Evolutionary conservation across 2,113 vertebrate species (phyloP).

Genomic region (Clarias gariepinus): DNA sequence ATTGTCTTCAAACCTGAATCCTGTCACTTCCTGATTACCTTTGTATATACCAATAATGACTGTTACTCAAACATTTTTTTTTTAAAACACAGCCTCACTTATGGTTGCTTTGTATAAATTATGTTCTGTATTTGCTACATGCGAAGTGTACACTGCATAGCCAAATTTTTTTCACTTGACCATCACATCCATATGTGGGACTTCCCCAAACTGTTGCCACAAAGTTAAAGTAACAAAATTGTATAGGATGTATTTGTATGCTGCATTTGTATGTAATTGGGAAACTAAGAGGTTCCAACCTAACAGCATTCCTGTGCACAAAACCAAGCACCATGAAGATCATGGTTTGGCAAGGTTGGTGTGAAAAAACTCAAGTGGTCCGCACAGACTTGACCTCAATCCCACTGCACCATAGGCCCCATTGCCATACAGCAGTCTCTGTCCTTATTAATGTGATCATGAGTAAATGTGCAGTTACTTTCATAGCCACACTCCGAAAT

Average conservation of each 20-base stretch:
- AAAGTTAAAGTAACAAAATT: too few relatives aligned
- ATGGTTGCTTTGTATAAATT: slow-evolving; percentile 49
- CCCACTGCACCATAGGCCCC: neutral
- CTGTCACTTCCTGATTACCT: slow-evolving; percentile 40
- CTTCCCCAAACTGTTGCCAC: too few relatives aligned
- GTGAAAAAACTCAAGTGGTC: too few relatives aligned
- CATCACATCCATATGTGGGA: neutral
- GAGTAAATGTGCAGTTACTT: neutral
- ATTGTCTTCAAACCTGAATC: slow-evolving; percentile 54
- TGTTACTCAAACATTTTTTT: slow-evolving; percentile 39
- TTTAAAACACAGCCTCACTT: neutral
- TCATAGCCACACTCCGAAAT: neutral
- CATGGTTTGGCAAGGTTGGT: neutral
- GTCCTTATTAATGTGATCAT: neutral
- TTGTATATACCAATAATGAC: slow-evolving; percentile 63
- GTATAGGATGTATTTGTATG: neutral
- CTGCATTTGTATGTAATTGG: neutral
- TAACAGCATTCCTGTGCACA: neutral
- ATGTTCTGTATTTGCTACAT: slow-evolving; percentile 2
- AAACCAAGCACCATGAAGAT: neutral
- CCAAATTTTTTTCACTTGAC: neutral
- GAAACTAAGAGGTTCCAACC: neutral
- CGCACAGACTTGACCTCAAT: neutral
- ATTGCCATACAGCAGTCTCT: neutral
- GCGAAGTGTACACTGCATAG: slow-evolving; percentile 6